Base-by-base conservation (phyloP, 1,140 invertebrate species). In the Homarus americanus region DNA sequence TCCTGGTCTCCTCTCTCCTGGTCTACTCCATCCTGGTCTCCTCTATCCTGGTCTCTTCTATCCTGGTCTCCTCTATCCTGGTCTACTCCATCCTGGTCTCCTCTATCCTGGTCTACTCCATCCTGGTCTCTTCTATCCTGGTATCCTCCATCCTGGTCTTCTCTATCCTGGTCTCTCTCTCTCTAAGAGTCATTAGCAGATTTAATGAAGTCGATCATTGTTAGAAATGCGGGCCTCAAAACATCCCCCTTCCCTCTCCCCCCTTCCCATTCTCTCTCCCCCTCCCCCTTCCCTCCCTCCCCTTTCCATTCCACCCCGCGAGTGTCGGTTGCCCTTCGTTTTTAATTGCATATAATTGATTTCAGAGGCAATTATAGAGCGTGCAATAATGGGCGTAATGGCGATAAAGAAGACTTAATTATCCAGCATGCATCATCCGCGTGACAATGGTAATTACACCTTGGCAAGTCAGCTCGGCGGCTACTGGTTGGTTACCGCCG, bases 281-380 rank as follows among this genome's bases (percentile, higher is more conserved):
- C n/a, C n/a, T n/a, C 49, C 0, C 9, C 28, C 7, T 87, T 53
- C 41, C 34, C 63, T n/a, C n/a, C n/a, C n/a, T n/a, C n/a, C n/a
- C n/a, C n/a, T n/a, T n/a, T n/a, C 72, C 83, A 28, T 34, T 24
- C n/a, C 83, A 7, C 40, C 36, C n/a, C n/a, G n/a, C 15, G 38
- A 58, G 38, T n/a, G 82, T 32, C 36, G 82, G 40, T 49, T 38
- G 41, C 38, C 53, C 88, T 90, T 76, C 5, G 69, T 84, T 76
- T n/a, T 90, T 90, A 90, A 90, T 90, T 90, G 80, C 49, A 84
- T 72, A 38, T 90, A 90, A 90, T 90, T 90, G 80, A 90, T 90
- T 90, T 83, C 34, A 84, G 88, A 90, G 69, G 44, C 88, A 83
- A 90, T 90, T 83, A 90, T 58, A 83, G 72, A 84, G 82, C 79